Base-by-base conservation (phyloP, 1,140 invertebrate species). In the Lepidostoma basale region DNA sequence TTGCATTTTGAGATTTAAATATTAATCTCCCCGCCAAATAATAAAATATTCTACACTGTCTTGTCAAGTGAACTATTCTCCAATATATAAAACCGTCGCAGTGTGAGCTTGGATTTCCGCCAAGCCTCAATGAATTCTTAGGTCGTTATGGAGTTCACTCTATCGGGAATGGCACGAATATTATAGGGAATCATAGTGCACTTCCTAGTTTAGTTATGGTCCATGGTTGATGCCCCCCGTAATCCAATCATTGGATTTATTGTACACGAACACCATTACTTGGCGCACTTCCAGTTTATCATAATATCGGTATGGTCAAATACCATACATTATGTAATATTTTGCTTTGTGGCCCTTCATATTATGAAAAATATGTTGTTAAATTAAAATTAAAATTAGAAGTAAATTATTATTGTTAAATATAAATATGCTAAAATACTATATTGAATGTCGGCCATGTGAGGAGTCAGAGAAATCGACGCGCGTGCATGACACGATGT, bases 211-310 rank as follows among this genome's bases (percentile, higher is more conserved):
- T 33, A 6, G 30, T 12, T 33, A 12, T 33, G 30, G 30, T 6
- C 30, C 12, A 33, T 33, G 30, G 30, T n/a, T n/a, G n/a, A n/a
- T n/a, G n/a, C n/a, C n/a, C n/a, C 9, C 3, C 28, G n/a, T 39
- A 58, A 58, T 33, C 54, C 54, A 20, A 58, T 58, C 30, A 36
- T 23, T 39, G 18, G 40, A 59, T 59, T 59, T 59, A 59, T n/a
- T 18, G n/a, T 20, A 40, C 54, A 20, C 30, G 30, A 39, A 23
- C 18, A 20, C 20, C 3, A 23, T 9, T 6, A 39, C 22, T 59
- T 59, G 54, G 54, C 54, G 1, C 14, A 9, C 3, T 20, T 59
- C 54, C 54, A 59, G 33, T 59, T 54, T 16, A 16, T 28, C 49
- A 33, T 14, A 25, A 36, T 36, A 36, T 12, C 14, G 9, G 14